phyloP scores from a whole-genome alignment of 2,797 vertebrate species.

The Strix occidentalis region DNA sequence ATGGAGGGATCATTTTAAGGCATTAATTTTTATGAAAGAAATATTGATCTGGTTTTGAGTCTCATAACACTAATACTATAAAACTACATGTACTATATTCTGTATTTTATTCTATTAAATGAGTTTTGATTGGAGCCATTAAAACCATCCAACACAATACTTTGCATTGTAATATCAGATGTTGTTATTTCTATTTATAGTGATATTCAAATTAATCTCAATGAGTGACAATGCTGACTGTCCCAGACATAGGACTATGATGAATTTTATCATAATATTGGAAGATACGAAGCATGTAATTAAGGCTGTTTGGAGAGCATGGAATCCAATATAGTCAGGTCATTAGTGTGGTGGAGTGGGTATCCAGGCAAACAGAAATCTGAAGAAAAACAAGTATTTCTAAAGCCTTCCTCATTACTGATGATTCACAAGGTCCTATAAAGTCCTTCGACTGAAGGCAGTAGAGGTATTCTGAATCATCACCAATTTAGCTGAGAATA shows the following conservation, averaged over 20 bases:
- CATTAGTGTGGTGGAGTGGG: neutral
- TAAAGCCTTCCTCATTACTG: neutral
- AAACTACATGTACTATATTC: neutral
- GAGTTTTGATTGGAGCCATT: constrained; percentile 29
- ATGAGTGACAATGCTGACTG: constrained; percentile 57
- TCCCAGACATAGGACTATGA: constrained; percentile 33
- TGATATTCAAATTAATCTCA: constrained; percentile 64
- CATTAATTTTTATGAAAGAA: constrained; percentile 57
- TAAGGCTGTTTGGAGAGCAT: constrained; percentile 69
- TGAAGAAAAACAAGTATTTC: neutral
- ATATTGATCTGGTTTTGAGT: constrained; percentile 56
- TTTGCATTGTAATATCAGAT: constrained; percentile 23
- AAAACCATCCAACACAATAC: neutral
- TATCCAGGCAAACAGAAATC: neutral
- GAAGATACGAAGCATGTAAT: constrained; percentile 68
- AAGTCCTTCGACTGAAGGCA: neutral
- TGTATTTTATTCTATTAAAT: constrained; percentile 31
- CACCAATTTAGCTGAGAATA: fast-evolving
- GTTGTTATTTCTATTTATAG: constrained; percentile 70
- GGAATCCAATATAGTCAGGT: constrained; percentile 59
- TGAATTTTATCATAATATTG: constrained; percentile 69
- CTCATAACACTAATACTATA: constrained; percentile 1
- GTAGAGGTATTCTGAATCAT: neutral
- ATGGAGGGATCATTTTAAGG: constrained; percentile 38
- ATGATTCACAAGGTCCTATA: neutral